Conservation (phyloP, 2,888 invertebrate species). For the Torymus aiolomorphi region DNA sequence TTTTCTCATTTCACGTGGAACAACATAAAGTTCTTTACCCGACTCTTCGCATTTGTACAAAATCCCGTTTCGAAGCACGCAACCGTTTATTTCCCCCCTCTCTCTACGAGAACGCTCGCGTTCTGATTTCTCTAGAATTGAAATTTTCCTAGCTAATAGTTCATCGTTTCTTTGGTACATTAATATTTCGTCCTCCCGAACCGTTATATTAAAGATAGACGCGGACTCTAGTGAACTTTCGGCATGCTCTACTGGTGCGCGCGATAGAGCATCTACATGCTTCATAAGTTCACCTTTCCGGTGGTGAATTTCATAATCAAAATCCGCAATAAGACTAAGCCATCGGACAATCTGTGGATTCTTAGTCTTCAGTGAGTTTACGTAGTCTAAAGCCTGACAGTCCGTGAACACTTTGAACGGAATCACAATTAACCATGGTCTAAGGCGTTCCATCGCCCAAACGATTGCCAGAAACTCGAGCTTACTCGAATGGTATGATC, state of each 20-base stretch:
- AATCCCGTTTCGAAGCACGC: neutral
- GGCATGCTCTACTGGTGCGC: neutral
- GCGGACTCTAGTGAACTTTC: neutral
- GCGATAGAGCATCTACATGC: slow-evolving; percentile 12
- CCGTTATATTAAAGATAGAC: neutral
- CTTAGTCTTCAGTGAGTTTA: too few relatives aligned
- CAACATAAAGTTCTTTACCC: slow-evolving; percentile 24
- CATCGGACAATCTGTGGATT: too few relatives aligned
- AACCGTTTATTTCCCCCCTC: neutral
- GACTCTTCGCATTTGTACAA: neutral
- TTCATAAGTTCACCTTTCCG: slow-evolving; percentile 7
- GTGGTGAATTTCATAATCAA: slow-evolving; percentile 18
- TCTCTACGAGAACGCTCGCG: neutral
- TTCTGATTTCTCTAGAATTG: neutral
- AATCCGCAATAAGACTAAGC: too few relatives aligned
- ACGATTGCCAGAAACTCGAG: too few relatives aligned
- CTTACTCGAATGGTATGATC: too few relatives aligned
- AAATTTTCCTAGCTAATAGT: neutral
- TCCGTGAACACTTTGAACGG: too few relatives aligned
- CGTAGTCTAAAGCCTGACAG: too few relatives aligned
- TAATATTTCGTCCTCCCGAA: neutral
- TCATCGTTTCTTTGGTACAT: neutral
- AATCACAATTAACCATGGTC: too few relatives aligned
- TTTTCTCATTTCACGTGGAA: slow-evolving; percentile 43
- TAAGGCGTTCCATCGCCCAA: too few relatives aligned